These are phyloP conservation scores for Dinothrombium tinctorium DNA, from an alignment of 1,140 invertebrate species.

Conservation along the genomic window DNA sequence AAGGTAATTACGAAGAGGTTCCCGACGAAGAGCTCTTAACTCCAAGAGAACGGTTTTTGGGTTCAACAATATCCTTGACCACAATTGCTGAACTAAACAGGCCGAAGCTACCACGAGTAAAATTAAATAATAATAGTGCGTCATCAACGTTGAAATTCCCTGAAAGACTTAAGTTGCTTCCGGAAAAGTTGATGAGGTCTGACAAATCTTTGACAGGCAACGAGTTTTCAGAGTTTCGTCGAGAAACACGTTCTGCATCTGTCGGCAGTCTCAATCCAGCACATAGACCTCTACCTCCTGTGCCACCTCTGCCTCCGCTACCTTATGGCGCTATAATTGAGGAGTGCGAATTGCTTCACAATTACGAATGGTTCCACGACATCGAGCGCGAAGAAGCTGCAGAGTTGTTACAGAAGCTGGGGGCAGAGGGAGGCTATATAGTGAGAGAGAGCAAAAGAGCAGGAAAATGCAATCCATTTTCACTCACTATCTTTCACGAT, in stretches of 20 bases:
- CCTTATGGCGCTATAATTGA: slow-evolving; percentile 1
- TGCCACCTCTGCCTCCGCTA: background rate
- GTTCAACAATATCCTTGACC: no score
- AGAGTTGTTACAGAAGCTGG: slow-evolving; percentile 9
- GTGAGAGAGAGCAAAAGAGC: slow-evolving; percentile 16
- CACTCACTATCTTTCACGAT: slow-evolving; percentile 15
- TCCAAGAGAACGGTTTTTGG: no score
- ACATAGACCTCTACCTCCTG: background rate
- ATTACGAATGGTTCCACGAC: slow-evolving; percentile 17
- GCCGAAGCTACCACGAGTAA: no score
- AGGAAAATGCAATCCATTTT: slow-evolving; percentile 17
- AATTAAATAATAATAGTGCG: no score
- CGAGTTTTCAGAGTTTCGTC: no score
- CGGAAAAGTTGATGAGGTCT: no score
- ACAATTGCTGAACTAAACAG: no score
- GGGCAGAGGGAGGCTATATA: slow-evolving; percentile 15
- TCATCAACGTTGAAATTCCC: no score
- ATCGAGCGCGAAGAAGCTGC: slow-evolving; percentile 17
- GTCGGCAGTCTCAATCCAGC: background rate
- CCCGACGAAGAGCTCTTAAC: no score
- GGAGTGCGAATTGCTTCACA: background rate
- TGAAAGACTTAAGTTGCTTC: no score
- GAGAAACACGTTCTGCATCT: background rate
- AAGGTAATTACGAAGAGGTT: no score
- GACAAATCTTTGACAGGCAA: no score